Evolutionary conservation across 2,113 vertebrate species (phyloP), one percentile per base, ranked within the genome.

Genomic region (Taurulus bubalis): DNA sequence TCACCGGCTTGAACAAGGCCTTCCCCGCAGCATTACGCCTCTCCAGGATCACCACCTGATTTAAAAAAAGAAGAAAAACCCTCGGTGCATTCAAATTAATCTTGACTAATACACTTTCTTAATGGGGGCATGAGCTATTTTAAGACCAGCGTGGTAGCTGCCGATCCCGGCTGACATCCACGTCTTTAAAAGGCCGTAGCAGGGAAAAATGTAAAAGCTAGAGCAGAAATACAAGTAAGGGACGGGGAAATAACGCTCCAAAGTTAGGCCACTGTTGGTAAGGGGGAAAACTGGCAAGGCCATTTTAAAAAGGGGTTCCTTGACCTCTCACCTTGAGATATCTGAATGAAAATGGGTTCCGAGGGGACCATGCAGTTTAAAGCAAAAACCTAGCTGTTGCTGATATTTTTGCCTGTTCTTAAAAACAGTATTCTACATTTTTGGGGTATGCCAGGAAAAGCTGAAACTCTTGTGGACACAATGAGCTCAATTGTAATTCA

Each of bases 1-100:
- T 95, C 79, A 98, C 80, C 1, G 93, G 94, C 88, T 95, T 97
- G 68, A 95, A 99, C 4, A 95, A 92, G 0, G 96, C 94, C 75
- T 96, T 96, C 10, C 98, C 98, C 0, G 95, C 96, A 0, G 91
- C 92, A 20, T 96, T 98, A 1, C 97, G 96, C 77, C 97, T 93
- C 93, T 99, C 97, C 74, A 99, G 87, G 87, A 99, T 96, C 59
- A 97, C 94, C 68, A 99, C 96, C 98, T 99, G 62, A 59, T 38
- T 3, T 6, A 1, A 16, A 16, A 59, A 59, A 49, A 49, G 6
- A 15, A 49, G 26, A 42, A 38, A 32, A 8, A 10, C n/a, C 15
- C 6, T 24, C 11, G 1, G 4, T 18, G 10, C 0, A 0, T 45
- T n/a, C 7, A 12, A 45, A 36, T 47, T 0, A 40, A 36, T 56